Percentiles rank a stretch among this genome's conserved stretches.
These are phyloP conservation scores for Syritta pipiens DNA, from an alignment of 2,888 invertebrate genomes.

Conservation along the genomic window DNA sequence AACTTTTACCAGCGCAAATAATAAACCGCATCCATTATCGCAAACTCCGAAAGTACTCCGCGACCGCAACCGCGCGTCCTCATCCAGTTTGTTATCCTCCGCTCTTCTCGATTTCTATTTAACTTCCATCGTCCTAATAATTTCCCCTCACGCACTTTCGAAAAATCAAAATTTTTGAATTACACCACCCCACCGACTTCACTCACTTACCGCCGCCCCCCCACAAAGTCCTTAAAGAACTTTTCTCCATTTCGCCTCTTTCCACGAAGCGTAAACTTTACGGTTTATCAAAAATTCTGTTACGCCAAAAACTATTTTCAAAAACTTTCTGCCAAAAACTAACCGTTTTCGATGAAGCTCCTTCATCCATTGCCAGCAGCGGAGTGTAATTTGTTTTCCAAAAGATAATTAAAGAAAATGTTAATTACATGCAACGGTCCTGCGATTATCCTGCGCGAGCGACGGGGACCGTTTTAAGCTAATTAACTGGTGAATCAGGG, in stretches of 20 bases:
- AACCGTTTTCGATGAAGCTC: conserved; percentile 5
- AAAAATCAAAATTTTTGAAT: too few species aligned
- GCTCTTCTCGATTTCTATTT: too few species aligned
- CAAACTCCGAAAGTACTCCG: too few species aligned
- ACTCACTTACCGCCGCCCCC: background rate
- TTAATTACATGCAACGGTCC: conserved; percentile 36
- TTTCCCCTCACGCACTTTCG: too few species aligned
- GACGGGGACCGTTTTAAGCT: conserved; percentile 13
- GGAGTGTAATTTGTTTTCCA: conserved; percentile 9
- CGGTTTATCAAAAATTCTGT: conserved; percentile 8
- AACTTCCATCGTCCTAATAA: too few species aligned
- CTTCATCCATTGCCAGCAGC: background rate
- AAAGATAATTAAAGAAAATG: conserved; percentile 26
- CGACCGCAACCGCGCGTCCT: too few species aligned
- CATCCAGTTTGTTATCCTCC: too few species aligned
- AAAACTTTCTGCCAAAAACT: conserved; percentile 15
- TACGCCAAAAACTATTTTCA: background rate
- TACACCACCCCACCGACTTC: too few species aligned
- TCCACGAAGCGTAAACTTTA: conserved; percentile 4
- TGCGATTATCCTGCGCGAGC: conserved; percentile 16
- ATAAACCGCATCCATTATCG: too few species aligned
- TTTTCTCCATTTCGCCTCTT: too few species aligned
- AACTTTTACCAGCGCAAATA: too few species aligned
- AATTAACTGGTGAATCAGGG: conserved; percentile 53
- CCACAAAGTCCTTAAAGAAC: too few species aligned